A percentile compares a stretch with the other conserved stretches of the same genome.
Evolutionary conservation across 1,140 invertebrate genomes (phyloP).

Genomic region (Cataglyphis hispanica): DNA sequence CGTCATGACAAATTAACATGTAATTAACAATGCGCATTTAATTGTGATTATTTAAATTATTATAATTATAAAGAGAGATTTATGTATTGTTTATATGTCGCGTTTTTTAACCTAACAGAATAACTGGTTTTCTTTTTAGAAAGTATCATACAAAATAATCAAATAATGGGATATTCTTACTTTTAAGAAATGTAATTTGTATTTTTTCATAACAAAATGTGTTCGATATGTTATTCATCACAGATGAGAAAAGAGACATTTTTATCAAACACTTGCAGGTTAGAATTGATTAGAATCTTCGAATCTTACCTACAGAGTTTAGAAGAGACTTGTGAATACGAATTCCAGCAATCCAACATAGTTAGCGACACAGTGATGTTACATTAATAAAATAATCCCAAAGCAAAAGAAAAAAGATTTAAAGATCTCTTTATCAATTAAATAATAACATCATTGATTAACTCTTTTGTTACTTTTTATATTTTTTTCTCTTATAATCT

Average conservation of each 20-base stretch:
- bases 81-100: not conserved
- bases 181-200: slow-evolving; percentile 91
- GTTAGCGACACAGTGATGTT: not conserved
- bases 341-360: not conserved
- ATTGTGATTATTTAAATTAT: not conserved
- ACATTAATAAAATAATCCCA: too few relatives aligned
- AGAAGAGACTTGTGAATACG: not conserved
- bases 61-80: slow-evolving; percentile 16
- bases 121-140: not conserved
- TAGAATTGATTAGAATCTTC: not conserved
- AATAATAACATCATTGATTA: too few relatives aligned
- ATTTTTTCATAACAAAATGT: not conserved
- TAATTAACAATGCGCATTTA: not conserved
- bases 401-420: too few relatives aligned
- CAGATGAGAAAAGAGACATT: not conserved
- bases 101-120: not conserved
- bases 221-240: slow-evolving; percentile 1
- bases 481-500: too few relatives aligned
- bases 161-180: slow-evolving; percentile 96
- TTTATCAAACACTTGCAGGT: not conserved
- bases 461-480: too few relatives aligned
- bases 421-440: too few relatives aligned
- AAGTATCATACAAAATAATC: slow-evolving; percentile 67
- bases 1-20: not conserved
- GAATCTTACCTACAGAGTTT: slow-evolving; percentile 13